Evolutionary conservation across 2,113 vertebrate species (phyloP).

Genomic region (Elachura formosa): DNA sequence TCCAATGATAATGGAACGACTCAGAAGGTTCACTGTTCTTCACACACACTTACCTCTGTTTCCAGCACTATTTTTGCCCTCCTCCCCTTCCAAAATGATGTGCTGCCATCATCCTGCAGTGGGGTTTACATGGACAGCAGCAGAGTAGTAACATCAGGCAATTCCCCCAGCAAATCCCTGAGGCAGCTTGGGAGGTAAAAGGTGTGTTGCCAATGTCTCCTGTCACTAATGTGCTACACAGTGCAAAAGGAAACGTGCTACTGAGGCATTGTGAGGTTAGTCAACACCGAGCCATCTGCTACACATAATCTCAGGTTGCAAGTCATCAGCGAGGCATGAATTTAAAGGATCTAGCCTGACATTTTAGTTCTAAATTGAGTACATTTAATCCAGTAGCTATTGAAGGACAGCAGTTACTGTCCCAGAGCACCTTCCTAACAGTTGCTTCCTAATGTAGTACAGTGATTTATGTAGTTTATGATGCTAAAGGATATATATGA

Average conservation of each 20-base stretch:
- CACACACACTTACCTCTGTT: neutral
- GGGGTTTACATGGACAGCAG: neutral
- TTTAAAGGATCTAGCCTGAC: neutral
- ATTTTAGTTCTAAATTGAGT: neutral
- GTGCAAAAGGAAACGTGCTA: neutral
- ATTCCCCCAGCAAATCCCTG: neutral
- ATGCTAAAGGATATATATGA: neutral
- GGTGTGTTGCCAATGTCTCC: neutral
- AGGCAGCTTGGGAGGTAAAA: neutral
- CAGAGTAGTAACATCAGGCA: neutral
- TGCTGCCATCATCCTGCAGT: neutral
- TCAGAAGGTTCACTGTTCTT: neutral
- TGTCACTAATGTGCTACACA: neutral
- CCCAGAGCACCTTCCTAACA: neutral
- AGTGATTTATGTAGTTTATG: neutral
- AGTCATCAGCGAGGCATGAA: neutral
- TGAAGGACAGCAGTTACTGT: neutral
- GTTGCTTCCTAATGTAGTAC: neutral
- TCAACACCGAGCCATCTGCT: neutral
- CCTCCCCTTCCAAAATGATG: neutral
- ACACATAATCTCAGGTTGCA: neutral
- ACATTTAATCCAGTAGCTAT: neutral
- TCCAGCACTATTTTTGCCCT: neutral
- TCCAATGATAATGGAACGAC: neutral
- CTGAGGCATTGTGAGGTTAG: neutral